Evolutionary conservation across 2,113 vertebrate genomes (phyloP), one percentile per base, ranked within the genome.

Genomic region (Melanostigma gelatinosum): DNA sequence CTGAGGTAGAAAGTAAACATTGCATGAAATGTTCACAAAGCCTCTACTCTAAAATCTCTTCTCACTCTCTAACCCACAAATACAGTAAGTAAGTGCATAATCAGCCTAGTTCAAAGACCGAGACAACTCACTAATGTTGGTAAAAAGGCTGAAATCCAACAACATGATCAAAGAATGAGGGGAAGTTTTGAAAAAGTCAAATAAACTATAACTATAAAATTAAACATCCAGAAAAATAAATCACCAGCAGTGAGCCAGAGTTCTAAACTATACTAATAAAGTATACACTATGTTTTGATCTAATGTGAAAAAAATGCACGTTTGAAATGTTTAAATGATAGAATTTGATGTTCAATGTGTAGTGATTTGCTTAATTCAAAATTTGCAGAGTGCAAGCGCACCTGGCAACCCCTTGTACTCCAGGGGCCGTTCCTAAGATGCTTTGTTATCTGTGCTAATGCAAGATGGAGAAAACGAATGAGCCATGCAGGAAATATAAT

Each of bases 1-100:
- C 76, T 61, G 79, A 78, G n/a, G 66, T 78, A 82, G 36, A 79
- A 77, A 66, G 55, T 61, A 70, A 69, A 57, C 22, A 40, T 63
- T 6, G 16, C 16, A 79, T 71, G 32, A 76, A 72, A 58, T 70
- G 42, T 65, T 85, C 55, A 79, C 40, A 72, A 80, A 80, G 24
- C 20, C 27, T 36, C 3, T 1, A 18, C 9, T 77, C 13, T 18
- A 38, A 68, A 72, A 72, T 61, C 38, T 74, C n/a, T 27, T 74
- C 36, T 48, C 29, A 29, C 46, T 64, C 20, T 50, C 34, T 16
- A 18, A 10, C 52, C 6, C 11, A 13, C 22, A 42, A 34, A 50
- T 36, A 29, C 20, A 36, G 32, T 46, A 24, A 24, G 62, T 65
- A 50, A 52, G 48, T 52, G n/a, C 8, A 29, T 13, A 20, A 34